Conservation (phyloP, 2,113 vertebrate species). For the Phoxinus phoxinus region DNA sequence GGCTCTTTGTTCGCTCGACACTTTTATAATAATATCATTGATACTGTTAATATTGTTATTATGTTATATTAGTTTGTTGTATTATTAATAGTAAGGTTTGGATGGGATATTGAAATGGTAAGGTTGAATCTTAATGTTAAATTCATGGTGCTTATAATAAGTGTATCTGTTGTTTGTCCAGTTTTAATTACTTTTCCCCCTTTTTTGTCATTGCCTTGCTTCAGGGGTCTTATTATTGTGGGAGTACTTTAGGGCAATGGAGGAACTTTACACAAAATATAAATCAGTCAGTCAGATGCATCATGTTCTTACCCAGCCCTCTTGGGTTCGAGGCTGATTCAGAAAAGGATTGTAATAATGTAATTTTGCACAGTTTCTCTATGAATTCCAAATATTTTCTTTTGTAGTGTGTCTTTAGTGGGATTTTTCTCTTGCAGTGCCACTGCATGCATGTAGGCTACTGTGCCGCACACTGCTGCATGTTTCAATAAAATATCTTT, state of each 20-base stretch:
- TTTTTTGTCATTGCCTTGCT: slow-evolving; percentile 48
- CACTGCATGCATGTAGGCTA: slow-evolving; percentile 65
- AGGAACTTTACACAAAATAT: slow-evolving; percentile 24
- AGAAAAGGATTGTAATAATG: slow-evolving; percentile 65
- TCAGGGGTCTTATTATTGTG: slow-evolving; percentile 35
- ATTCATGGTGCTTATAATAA: slow-evolving; percentile 60
- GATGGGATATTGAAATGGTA: slow-evolving; percentile 56
- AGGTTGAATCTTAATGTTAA: slow-evolving; percentile 59
- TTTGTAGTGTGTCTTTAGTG: slow-evolving; percentile 59
- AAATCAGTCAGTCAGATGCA: slow-evolving; percentile 15
- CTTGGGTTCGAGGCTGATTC: slow-evolving; percentile 24
- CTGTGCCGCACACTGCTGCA: slow-evolving; percentile 71
- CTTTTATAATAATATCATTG: slow-evolving; percentile 44
- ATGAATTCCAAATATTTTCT: slow-evolving; percentile 51
- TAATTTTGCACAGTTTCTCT: slow-evolving; percentile 76
- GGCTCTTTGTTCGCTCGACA: slow-evolving; percentile 27
- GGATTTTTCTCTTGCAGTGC: slow-evolving; percentile 29
- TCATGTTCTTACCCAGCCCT: slow-evolving; percentile 16
- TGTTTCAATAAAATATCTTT: slow-evolving; percentile 74
- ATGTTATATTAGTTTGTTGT: slow-evolving; percentile 54
- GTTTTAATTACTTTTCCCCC: slow-evolving; percentile 22
- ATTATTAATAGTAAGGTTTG: slow-evolving; percentile 57
- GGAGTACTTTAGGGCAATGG: slow-evolving; percentile 8
- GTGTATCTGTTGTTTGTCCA: slow-evolving; percentile 41
- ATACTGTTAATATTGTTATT: slow-evolving; percentile 60